phyloP scores from a whole-genome alignment of 2,797 vertebrate genomes.

The Spondyliosoma cantharus region DNA sequence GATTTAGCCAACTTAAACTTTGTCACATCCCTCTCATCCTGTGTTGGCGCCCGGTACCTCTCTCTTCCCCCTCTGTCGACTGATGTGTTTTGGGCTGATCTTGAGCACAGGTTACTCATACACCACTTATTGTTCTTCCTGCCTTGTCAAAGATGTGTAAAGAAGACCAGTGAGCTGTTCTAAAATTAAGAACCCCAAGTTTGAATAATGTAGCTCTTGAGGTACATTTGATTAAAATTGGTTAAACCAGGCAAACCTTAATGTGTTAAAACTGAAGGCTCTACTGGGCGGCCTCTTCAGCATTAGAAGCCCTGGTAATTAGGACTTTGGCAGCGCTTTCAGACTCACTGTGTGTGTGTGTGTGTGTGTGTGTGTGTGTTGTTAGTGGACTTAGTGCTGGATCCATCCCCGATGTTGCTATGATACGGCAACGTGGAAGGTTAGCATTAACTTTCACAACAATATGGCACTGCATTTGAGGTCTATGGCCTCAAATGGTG shows the following conservation, averaged over 20 bases:
- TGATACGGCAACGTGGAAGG: constrained; percentile 64
- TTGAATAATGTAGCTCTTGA: not conserved
- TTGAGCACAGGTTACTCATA: constrained; percentile 32
- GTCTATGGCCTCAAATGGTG: constrained; percentile 21
- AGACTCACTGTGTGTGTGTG: constrained; percentile 32
- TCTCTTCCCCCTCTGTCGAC: constrained; percentile 20
- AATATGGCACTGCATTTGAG: constrained; percentile 43
- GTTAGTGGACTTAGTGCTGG: constrained; percentile 45
- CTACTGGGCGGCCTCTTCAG: constrained; percentile 26
- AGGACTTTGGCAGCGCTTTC: constrained; percentile 52
- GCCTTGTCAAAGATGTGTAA: constrained; percentile 12
- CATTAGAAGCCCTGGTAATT: constrained; percentile 52
- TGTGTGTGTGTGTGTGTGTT: constrained; percentile 33
- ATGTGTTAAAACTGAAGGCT: constrained; percentile 20
- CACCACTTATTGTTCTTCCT: constrained; percentile 7
- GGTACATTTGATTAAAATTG: constrained; percentile 21
- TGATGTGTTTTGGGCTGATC: constrained; percentile 19
- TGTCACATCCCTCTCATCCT: constrained; percentile 34
- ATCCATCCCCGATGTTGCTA: constrained; percentile 72
- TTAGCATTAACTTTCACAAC: constrained; percentile 61
- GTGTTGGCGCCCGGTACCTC: constrained; percentile 1
- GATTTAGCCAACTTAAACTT: constrained; percentile 38
- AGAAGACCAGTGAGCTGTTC: not conserved
- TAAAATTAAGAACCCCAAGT: not conserved
- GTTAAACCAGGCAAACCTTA: constrained; percentile 33